Conservation (phyloP, 2,888 invertebrate genomes). For the Pterostichus madidus region DNA sequence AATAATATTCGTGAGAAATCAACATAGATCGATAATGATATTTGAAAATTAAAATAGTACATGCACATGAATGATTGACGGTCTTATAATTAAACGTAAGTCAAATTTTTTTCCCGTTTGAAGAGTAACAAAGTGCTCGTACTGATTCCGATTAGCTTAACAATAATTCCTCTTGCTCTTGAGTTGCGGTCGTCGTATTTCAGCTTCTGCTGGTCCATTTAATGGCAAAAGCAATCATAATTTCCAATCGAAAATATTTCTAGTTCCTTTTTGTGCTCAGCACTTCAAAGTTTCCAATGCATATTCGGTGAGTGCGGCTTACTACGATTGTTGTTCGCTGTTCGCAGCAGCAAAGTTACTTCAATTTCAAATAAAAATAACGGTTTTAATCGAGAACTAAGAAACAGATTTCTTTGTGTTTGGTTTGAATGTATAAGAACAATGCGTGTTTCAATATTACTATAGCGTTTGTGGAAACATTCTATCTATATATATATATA, state of each 20-base stretch:
- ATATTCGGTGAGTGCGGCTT: constrained; percentile 13
- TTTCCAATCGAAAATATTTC: constrained; percentile 41
- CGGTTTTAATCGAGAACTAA: constrained; percentile 42
- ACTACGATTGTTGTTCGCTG: constrained; percentile 8
- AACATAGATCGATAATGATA: no score
- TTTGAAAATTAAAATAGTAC: no score
- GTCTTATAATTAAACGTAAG: no score
- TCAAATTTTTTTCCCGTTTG: no score
- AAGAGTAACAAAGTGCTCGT: no score
- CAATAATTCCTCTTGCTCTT: constrained; percentile 13
- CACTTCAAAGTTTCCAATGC: constrained; percentile 44
- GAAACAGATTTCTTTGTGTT: constrained; percentile 32
- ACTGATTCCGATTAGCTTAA: background rate
- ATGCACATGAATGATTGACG: no score
- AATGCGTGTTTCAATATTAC: constrained; percentile 8
- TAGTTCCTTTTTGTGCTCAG: constrained; percentile 20
- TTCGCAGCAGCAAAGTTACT: background rate
- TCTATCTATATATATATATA: no score
- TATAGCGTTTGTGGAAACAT: constrained; percentile 5
- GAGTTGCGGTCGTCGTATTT: constrained; percentile 4
- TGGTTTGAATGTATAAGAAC: constrained; percentile 1
- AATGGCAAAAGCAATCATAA: constrained; percentile 36
- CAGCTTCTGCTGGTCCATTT: constrained; percentile 35
- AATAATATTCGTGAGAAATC: no score
- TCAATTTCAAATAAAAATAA: constrained; percentile 30